Percentiles rank a stretch among this genome's conserved stretches.
These are phyloP conservation scores for Euclidia mi DNA, from an alignment of 2,888 invertebrate species.

Conservation along the genomic window DNA sequence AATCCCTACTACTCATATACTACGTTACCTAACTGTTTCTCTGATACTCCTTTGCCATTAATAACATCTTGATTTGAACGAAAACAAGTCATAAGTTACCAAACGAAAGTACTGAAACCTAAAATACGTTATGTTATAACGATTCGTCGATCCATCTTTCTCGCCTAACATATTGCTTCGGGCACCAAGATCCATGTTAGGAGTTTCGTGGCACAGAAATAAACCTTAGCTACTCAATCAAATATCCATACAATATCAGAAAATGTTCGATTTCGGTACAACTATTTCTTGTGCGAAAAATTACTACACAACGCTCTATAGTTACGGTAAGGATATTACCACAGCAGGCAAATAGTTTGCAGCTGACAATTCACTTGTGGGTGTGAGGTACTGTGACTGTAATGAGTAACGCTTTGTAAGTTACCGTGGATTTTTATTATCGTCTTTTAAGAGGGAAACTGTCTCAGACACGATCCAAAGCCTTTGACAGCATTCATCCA, in stretches of 20 bases:
- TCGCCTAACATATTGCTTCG: slow-evolving; percentile 5
- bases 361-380: not conserved
- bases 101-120: not conserved
- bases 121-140: not conserved
- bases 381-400: too few species aligned
- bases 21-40: too few species aligned
- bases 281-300: slow-evolving; percentile 19
- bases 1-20: too few species aligned
- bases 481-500: too few species aligned
- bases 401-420: too few species aligned
- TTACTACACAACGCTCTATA: slow-evolving; percentile 20
- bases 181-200: slow-evolving; percentile 3
- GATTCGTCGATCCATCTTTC: not conserved
- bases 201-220: slow-evolving; percentile 7
- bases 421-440: too few species aligned
- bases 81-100: too few species aligned
- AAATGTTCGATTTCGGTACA: slow-evolving; percentile 16
- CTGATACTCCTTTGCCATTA: too few species aligned
- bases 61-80: too few species aligned
- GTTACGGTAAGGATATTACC: slow-evolving; percentile 2
- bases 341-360: slow-evolving; percentile 1
- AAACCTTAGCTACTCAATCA: slow-evolving; percentile 17
- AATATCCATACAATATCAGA: slow-evolving; percentile 7
- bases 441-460: too few species aligned
- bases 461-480: too few species aligned